Conservation (phyloP, 2,113 vertebrate species). For the Gila orcuttii region DNA sequence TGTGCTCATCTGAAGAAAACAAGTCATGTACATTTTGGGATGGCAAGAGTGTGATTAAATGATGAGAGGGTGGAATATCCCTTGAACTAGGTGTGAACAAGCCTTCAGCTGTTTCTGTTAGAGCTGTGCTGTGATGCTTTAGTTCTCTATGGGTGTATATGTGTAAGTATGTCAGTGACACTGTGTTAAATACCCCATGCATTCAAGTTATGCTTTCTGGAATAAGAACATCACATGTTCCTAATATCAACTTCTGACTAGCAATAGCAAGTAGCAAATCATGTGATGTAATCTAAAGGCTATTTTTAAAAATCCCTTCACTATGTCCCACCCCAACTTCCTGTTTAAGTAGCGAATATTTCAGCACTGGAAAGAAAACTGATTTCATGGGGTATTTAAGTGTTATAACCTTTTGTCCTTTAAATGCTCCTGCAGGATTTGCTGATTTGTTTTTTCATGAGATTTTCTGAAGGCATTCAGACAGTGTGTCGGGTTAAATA, state of each 20-base stretch:
- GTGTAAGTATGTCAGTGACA: background rate
- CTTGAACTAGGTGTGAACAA: conserved; percentile 32
- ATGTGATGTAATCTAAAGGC: background rate
- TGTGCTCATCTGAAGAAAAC: background rate
- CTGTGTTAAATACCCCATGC: conserved; percentile 31
- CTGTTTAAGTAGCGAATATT: conserved; percentile 9
- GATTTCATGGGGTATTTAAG: conserved; percentile 26
- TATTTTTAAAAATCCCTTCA: background rate
- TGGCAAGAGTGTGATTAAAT: background rate
- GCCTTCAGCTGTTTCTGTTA: background rate
- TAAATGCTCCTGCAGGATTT: conserved; percentile 11
- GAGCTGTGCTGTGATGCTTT: background rate
- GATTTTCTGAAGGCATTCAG: conserved; percentile 37
- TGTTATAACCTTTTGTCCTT: conserved; percentile 18
- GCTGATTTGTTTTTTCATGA: conserved; percentile 41
- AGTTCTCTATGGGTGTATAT: background rate
- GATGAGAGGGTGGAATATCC: background rate
- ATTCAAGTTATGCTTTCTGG: background rate
- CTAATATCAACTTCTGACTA: background rate
- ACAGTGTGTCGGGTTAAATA: conserved; percentile 32
- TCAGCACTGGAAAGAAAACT: background rate
- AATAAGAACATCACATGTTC: background rate
- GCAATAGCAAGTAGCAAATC: background rate
- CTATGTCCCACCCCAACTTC: background rate
- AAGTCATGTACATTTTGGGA: background rate